These are phyloP conservation scores for Ceyx erithaca DNA, from an alignment of 2,797 vertebrate species.

Conservation along the genomic window DNA sequence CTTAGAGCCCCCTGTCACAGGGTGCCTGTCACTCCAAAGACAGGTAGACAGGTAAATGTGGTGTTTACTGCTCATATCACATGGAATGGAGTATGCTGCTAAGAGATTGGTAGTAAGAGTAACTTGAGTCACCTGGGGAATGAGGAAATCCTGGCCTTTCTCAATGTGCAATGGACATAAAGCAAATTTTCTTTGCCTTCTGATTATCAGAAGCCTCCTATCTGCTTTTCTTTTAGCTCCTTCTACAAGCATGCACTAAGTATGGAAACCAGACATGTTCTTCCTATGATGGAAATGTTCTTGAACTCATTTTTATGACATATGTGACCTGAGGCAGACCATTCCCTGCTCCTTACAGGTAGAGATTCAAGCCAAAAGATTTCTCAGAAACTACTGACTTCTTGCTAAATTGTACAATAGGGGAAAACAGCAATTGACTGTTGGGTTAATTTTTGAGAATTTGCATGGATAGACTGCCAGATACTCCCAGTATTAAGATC, in stretches of 20 bases:
- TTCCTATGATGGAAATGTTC: neutral
- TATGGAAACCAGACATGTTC: neutral
- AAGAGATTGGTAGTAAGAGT: conserved; percentile 21
- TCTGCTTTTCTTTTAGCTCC: neutral
- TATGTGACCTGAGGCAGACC: neutral
- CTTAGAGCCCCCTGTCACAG: neutral
- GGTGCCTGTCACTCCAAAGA: neutral
- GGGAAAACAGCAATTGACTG: neutral
- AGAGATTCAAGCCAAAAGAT: neutral
- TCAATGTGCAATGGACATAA: neutral
- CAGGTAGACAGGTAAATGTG: neutral
- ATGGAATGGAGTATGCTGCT: neutral
- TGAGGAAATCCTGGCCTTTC: conserved; percentile 13
- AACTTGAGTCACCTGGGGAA: conserved; percentile 4
- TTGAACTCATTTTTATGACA: neutral
- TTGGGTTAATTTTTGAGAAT: neutral
- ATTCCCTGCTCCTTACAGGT: neutral
- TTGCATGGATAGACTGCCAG: rapidly evolving
- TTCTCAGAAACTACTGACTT: neutral
- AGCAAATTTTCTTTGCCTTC: neutral
- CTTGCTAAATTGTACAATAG: neutral
- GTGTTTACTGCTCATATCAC: neutral
- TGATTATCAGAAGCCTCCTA: neutral
- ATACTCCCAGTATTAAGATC: neutral
- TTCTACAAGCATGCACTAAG: neutral